Evolutionary conservation across 2,797 vertebrate genomes (phyloP), one percentile per base, ranked within the genome.

Genomic region (Gymnoscopelus braueri): DNA sequence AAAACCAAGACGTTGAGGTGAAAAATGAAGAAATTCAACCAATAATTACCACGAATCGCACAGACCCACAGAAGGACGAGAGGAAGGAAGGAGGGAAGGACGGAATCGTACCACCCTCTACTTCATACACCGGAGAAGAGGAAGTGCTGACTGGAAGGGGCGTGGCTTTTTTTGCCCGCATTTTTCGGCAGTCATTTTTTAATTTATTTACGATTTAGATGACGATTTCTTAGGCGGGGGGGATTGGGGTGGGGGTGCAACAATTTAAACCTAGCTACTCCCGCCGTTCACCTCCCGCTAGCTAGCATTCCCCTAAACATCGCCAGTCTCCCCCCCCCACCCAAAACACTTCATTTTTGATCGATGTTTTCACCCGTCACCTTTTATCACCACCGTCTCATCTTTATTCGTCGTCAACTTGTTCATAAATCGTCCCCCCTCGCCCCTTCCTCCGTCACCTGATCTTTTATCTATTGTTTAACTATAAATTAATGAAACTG

Each of bases 161-260:
- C 59, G 32, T 87, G 87, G 86, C 88, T 88, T 86, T 86, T 82
- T 85, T 63, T 69, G 65, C 55, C 65, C 83, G 2, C 39, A 44
- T 87, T 86, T 94, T 89, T 88, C 89, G 91, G 95, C 91, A 92
- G 85, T 94, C 12, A 14, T 94, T 96, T 97, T 95, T 44, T 44
- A 44, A 97, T 98, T 98, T 96, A 96, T 96, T 96, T 85, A 93
- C 82, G 77, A 91, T 94, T 94, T 88, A 84, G 72, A 80, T 68
- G 77, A 69, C 62, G 77, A 69, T 44, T 10, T 44, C 39, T 44
- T 44, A 7, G 39, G 39, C 2, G 7, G 9, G 39, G 39, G 32
- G 32, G 32, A 19, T 19, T 19, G 32, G 32, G 5, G 32, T 1
- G 5, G 5, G 32, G 5, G 5, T 35, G 5, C 63, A 86, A 88